These are phyloP conservation scores for Peromyscus nudipes DNA, from an alignment of 2,797 vertebrate species.

Conservation along the genomic window DNA sequence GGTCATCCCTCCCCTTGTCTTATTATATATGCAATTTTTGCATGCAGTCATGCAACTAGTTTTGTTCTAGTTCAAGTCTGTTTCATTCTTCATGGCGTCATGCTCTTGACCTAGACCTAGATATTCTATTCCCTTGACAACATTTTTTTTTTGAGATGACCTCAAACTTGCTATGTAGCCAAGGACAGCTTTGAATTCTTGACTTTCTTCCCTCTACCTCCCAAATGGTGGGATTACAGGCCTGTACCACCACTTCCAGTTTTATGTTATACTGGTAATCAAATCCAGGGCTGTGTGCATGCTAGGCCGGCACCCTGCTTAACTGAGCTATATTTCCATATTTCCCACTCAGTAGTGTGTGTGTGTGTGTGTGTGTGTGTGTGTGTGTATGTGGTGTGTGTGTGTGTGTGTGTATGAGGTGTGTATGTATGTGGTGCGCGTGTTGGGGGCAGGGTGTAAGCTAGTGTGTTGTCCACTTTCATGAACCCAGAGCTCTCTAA, in stretches of 20 bases:
- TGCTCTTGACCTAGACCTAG: slow-evolving; percentile 22
- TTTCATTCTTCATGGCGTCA: background rate
- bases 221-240: background rate
- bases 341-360: background rate
- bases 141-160: background rate
- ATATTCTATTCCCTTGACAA: background rate
- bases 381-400: background rate
- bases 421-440: background rate
- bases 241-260: background rate
- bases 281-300: background rate
- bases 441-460: background rate
- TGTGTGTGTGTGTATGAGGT: background rate
- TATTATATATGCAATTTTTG: background rate
- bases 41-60: background rate
- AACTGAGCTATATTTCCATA: background rate
- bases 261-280: background rate
- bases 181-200: background rate
- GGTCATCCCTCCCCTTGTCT: background rate
- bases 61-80: background rate
- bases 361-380: no score
- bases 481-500: background rate
- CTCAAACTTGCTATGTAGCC: background rate
- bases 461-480: background rate
- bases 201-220: background rate
- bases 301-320: background rate